Percentiles rank a stretch among this genome's conserved stretches.
These are phyloP conservation scores for Aplocera efformata DNA, from an alignment of 2,888 invertebrate species.

Conservation along the genomic window DNA sequence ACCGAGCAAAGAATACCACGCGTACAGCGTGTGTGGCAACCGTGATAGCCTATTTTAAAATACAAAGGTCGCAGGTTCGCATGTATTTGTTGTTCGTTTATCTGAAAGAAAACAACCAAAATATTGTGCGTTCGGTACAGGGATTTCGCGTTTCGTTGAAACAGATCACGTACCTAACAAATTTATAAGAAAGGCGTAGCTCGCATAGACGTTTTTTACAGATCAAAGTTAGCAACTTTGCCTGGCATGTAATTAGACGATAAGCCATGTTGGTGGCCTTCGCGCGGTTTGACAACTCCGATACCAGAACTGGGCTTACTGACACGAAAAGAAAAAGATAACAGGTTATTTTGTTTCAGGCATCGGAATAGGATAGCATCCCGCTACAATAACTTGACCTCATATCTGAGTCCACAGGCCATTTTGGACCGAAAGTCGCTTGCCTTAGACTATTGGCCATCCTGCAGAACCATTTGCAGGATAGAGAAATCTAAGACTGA, in stretches of 20 bases:
- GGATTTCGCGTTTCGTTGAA: too few species aligned
- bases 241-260: too few species aligned
- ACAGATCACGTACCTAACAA: too few species aligned
- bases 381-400: constrained; percentile 62
- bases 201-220: too few species aligned
- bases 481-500: constrained; percentile 82
- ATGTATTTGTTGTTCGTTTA: constrained; percentile 8
- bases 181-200: too few species aligned
- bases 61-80: constrained; percentile 22
- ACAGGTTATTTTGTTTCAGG: constrained; percentile 58
- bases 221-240: too few species aligned
- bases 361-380: constrained; percentile 59
- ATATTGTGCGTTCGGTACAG: too few species aligned
- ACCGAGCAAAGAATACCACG: not conserved
- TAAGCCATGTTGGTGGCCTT: too few species aligned
- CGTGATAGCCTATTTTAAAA: constrained; percentile 16
- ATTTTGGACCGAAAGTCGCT: constrained; percentile 78
- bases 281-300: too few species aligned
- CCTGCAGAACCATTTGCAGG: constrained; percentile 84
- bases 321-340: not conserved
- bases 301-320: too few species aligned
- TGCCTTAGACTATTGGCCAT: constrained; percentile 85
- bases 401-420: constrained; percentile 67
- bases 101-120: not conserved
- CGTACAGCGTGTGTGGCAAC: constrained; percentile 2